These are phyloP conservation scores for Podocnemis expansa DNA, from an alignment of 2,113 vertebrate genomes.

Conservation along the genomic window DNA sequence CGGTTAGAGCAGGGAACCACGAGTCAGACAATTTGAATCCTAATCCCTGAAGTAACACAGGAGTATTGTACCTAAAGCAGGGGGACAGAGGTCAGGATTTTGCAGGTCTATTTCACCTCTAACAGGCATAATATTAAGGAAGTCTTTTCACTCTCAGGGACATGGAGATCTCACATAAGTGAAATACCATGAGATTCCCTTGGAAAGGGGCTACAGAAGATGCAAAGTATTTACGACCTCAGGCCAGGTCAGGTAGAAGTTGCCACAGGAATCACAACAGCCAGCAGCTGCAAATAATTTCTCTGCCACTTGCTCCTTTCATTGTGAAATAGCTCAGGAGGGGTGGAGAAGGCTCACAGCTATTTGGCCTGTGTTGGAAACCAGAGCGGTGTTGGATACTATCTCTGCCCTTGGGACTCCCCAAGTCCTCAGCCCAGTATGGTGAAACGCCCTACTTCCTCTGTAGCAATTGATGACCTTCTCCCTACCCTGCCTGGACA, in stretches of 20 bases:
- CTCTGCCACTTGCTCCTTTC: background rate
- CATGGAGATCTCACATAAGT: background rate
- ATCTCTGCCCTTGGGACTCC: background rate
- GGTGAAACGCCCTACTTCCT: background rate
- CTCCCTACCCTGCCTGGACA: background rate
- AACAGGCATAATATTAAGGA: background rate
- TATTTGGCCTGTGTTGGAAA: background rate
- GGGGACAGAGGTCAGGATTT: background rate
- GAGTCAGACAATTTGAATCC: background rate
- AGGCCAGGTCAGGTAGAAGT: background rate
- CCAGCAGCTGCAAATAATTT: background rate
- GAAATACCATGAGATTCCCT: background rate
- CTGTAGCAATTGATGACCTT: background rate
- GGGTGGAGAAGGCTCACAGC: background rate
- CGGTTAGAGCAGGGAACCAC: background rate
- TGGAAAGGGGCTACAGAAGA: background rate
- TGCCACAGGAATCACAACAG: background rate
- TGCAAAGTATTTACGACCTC: background rate
- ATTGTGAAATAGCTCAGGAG: background rate
- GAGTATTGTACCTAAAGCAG: no score
- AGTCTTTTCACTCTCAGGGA: background rate
- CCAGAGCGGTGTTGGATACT: background rate
- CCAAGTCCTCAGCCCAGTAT: background rate
- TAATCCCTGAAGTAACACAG: background rate
- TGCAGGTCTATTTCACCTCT: background rate